Percentiles rank a stretch among this genome's conserved stretches.
Conservation (phyloP, 2,888 invertebrate genomes). For the Formica aserva region DNA sequence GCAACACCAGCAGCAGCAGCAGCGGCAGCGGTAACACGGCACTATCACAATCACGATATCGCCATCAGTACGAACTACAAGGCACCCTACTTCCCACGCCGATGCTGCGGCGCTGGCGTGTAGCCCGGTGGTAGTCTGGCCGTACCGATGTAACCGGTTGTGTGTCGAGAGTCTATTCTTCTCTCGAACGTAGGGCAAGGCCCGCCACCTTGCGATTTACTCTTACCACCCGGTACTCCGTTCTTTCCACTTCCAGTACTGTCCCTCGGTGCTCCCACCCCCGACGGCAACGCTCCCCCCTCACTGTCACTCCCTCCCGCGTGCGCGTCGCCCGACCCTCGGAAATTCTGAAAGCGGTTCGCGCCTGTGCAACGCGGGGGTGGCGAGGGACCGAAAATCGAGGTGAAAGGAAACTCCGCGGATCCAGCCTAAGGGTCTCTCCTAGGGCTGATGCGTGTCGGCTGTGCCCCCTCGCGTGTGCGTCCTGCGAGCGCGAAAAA, state of each 20-base stretch:
- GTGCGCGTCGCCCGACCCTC: conserved; percentile 77
- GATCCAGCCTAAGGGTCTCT: conserved; percentile 77
- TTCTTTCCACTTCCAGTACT: conserved; percentile 37
- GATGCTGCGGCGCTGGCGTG: conserved; percentile 32
- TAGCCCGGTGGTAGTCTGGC: conserved; percentile 55
- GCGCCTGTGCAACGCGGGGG: conserved; percentile 82
- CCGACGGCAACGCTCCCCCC: conserved; percentile 46
- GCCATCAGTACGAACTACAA: conserved; percentile 29
- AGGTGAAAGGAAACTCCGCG: conserved; percentile 81
- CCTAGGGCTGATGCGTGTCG: conserved; percentile 79
- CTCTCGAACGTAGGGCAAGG: conserved; percentile 38
- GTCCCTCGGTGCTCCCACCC: conserved; percentile 47
- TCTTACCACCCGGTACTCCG: conserved; percentile 42
- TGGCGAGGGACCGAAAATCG: conserved; percentile 78
- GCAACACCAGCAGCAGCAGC: conserved; percentile 33
- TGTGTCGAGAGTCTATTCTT: conserved; percentile 55
- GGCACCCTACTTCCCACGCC: conserved; percentile 52
- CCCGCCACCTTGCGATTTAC: conserved; percentile 44
- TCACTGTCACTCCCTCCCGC: conserved; percentile 56
- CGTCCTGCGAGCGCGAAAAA: conserved; percentile 53
- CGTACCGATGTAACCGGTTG: conserved; percentile 59
- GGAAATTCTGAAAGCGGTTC: conserved; percentile 77
- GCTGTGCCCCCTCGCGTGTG: conserved; percentile 61
- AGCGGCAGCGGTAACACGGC: conserved; percentile 12
- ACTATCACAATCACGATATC: conserved; percentile 45